Base-by-base conservation (phyloP, 2,113 vertebrate species). In the Ammodytes marinus region DNA sequence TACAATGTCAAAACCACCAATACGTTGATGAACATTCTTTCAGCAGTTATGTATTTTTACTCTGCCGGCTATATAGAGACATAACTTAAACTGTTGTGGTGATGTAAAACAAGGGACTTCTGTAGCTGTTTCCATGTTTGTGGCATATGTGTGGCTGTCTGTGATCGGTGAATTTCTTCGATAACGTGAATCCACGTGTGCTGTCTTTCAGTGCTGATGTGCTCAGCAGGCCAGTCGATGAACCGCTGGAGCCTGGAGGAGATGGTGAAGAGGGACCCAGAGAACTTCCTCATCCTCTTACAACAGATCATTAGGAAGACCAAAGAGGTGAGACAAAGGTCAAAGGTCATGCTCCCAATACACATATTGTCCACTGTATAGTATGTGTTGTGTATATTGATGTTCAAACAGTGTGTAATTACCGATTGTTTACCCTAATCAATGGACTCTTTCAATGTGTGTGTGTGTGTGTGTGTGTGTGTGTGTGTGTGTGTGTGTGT, bases 201-300 rank as follows among this genome's bases (percentile, higher is more conserved):
- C 5, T 77, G 37, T 68, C 3, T 88, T 90, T 69, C 74, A 92
- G 91, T 90, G 69, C 76, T 91, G 83, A 90, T 89, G 69, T 90
- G 89, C 79, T 5, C 92, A 90, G 96, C 96, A 0, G 97, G 97
- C 55, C 96, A 97, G 91, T 98, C 98, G 59, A 96, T 99, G 93
- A 99, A 99, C 89, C 97, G 97, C 84, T 99, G 98, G 98, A 99
- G 97, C 85, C 92, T 99, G 59, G 97, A 98, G 91, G 98, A 99
- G 90, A 92, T 99, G 80, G 96, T 99, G 74, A 98, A 96, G 89
- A 94, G 98, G 69, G 97, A 99, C 42, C 96, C 98, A 0, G 89
- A 95, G 2, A 96, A 98, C 93, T 98, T 97, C 90, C 93, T 99
- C 82, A 99, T 99, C 90, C 97, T 99, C 4, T 89, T 99, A 78